Base-by-base conservation (phyloP, 2,888 invertebrate species). In the Torymus aiolomorphi region DNA sequence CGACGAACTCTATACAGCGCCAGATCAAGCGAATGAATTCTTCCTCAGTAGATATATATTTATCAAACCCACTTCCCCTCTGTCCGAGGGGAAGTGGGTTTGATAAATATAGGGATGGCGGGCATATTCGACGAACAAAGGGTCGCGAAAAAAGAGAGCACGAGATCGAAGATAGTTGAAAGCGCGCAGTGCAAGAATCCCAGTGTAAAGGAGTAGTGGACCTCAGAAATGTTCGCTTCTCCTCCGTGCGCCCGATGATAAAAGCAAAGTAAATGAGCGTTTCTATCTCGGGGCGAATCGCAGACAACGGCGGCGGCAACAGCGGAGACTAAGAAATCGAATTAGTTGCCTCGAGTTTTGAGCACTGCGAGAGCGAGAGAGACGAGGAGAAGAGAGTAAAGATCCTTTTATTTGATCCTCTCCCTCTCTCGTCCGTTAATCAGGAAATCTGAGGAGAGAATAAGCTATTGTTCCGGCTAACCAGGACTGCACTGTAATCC, bases 61-160 rank as follows among this genome's bases (percentile, higher is more conserved):
- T 42, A 42, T 42, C 42, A 5, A 10, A 8, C 42, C 8, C 42
- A 8, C 42, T 8, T 8, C 1, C 42, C 8, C 42, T 42, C 5
- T 42, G 8, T 42, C 42, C 8, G 8, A n/a, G n/a, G n/a, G n/a
- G n/a, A n/a, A n/a, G n/a, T n/a, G n/a, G n/a, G n/a, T n/a, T n/a
- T n/a, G n/a, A n/a, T n/a, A n/a, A n/a, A n/a, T n/a, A n/a, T n/a
- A n/a, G n/a, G 8, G 8, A 42, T 42, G 8, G 4, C 16, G 62
- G 16, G 54, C 54, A 73, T 56, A 65, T 73, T 73, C 63, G 13
- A 54, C 67, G 80, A 83, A 76, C 69, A 85, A 85, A 84, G 83
- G 82, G 83, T 83, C 83, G 80, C 78, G 78, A 78, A 85, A 84
- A 82, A 84, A 85, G 81, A 83, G 82, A 83, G 83, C 85, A 84